phyloP scores from a whole-genome alignment of 2,113 vertebrate species.

The Peucedramus taeniatus region DNA sequence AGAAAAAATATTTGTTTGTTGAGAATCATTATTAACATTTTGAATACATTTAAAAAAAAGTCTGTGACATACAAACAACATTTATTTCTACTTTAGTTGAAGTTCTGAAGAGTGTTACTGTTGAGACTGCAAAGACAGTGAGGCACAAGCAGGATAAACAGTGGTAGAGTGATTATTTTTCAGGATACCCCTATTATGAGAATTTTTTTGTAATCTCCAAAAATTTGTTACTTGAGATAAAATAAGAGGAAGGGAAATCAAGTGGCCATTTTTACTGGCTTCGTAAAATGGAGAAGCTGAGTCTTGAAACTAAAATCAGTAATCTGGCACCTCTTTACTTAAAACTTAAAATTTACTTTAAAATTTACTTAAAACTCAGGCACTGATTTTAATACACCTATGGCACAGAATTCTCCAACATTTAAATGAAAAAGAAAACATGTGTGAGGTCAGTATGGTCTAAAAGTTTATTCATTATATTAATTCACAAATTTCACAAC shows the following conservation, averaged over 20 bases:
- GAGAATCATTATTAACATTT: background rate
- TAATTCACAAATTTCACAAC: background rate
- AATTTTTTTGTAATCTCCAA: background rate
- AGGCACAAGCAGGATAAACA: background rate
- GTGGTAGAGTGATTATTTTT: background rate
- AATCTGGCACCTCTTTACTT: background rate
- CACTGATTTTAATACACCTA: background rate
- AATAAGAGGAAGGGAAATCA: background rate
- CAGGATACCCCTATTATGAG: background rate
- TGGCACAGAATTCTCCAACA: background rate
- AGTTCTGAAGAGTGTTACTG: background rate
- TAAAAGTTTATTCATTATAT: background rate
- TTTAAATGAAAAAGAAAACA: background rate
- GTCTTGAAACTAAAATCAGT: background rate
- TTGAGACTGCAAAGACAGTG: background rate
- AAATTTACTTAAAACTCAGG: background rate
- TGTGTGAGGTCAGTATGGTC: background rate
- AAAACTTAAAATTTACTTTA: too few species aligned
- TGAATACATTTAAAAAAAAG: background rate
- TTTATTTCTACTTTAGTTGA: background rate
- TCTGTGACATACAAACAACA: background rate
- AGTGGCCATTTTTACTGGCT: background rate
- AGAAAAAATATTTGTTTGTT: background rate
- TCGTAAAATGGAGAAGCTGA: background rate
- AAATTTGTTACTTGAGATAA: background rate